Evolutionary conservation across 2,797 vertebrate species (phyloP).

Genomic region (Brachymystax lenok): DNA sequence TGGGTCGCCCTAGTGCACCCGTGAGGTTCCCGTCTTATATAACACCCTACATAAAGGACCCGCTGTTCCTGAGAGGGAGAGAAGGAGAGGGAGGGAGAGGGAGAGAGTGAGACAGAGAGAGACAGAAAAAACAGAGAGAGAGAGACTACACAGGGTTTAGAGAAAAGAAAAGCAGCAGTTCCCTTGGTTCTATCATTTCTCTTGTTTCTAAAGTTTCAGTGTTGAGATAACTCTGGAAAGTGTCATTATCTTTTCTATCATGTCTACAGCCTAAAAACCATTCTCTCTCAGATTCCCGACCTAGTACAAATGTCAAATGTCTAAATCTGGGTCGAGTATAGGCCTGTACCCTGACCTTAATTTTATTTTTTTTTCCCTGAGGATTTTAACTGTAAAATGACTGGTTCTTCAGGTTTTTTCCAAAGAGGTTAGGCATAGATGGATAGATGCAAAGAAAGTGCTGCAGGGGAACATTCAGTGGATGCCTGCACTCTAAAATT

Average conservation of each 20-base stretch:
- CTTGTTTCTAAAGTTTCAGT: too few relatives aligned
- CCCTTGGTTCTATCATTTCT: too few relatives aligned
- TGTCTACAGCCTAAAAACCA: too few relatives aligned
- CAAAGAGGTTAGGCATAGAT: neutral
- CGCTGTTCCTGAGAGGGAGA: conserved; percentile 14
- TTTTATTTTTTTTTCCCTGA: too few relatives aligned
- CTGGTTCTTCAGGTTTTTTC: conserved; percentile 6
- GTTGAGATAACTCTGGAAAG: too few relatives aligned
- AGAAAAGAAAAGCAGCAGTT: too few relatives aligned
- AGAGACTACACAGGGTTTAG: too few relatives aligned
- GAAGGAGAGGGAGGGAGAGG: neutral
- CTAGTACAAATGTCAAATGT: neutral
- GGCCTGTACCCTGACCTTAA: too few relatives aligned
- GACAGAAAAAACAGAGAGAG: neutral
- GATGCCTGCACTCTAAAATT: conserved; percentile 28
- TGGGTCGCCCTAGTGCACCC: conserved; percentile 14
- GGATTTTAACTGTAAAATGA: neutral
- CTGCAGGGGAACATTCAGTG: neutral
- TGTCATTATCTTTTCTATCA: too few relatives aligned
- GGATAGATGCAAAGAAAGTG: neutral
- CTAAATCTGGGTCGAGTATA: neutral
- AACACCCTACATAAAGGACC: conserved; percentile 30
- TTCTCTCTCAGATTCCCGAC: too few relatives aligned
- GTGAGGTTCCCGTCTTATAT: conserved; percentile 39
- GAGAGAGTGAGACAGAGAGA: neutral